A percentile compares a stretch with the other conserved stretches of the same genome.
Evolutionary conservation across 2,888 invertebrate species (phyloP).

Genomic region (Mechanitis messenoides): DNA sequence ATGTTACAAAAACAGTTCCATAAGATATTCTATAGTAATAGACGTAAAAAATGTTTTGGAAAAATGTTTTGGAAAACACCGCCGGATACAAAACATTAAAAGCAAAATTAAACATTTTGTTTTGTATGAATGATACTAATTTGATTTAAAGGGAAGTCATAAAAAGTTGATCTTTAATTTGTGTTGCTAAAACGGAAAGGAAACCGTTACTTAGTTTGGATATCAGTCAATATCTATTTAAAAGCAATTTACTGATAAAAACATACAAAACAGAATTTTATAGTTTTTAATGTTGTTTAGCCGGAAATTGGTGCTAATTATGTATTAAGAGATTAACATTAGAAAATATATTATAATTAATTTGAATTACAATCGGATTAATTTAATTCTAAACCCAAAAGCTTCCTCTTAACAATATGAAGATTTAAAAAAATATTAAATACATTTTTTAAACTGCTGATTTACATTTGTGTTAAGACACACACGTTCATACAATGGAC

Average conservation of each 20-base stretch:
- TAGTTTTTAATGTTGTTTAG: too few species aligned
- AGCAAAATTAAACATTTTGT: slow-evolving; percentile 16
- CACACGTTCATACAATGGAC: slow-evolving; percentile 57
- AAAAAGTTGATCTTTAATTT: background rate
- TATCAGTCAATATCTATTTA: slow-evolving; percentile 22
- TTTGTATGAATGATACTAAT: slow-evolving; percentile 23
- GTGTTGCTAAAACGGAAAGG: background rate
- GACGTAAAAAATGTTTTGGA: slow-evolving; percentile 26
- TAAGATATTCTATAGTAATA: slow-evolving; percentile 19
- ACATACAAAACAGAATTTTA: too few species aligned
- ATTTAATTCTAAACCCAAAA: too few species aligned
- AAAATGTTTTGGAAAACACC: slow-evolving; percentile 27
- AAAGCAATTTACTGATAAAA: too few species aligned
- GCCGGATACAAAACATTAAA: slow-evolving; percentile 17
- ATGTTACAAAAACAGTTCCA: slow-evolving; percentile 39
- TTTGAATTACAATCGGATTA: too few species aligned
- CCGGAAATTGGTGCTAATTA: too few species aligned
- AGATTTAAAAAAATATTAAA: too few species aligned
- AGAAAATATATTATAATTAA: too few species aligned
- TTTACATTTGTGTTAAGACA: slow-evolving; percentile 68
- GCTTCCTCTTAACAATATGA: too few species aligned
- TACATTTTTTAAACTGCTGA: slow-evolving; percentile 57
- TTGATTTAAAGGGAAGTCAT: slow-evolving; percentile 5
- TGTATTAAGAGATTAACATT: too few species aligned
- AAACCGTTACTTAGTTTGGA: slow-evolving; percentile 27